Base-by-base conservation (phyloP, 2,113 vertebrate species). In the Atrichornis clamosus region DNA sequence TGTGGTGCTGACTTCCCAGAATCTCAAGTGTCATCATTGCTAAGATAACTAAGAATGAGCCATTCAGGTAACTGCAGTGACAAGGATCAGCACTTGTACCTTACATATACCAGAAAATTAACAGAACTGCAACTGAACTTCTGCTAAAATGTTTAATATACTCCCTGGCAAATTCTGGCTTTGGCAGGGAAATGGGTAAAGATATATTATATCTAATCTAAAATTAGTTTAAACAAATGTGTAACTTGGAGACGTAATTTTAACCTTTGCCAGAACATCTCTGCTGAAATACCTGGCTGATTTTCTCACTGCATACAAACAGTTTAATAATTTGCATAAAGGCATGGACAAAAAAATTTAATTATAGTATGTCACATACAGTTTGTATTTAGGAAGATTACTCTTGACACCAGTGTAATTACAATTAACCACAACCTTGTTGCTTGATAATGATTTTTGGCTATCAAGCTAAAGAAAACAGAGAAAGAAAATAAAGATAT, bases 311-410 rank as follows among this genome's bases (percentile, higher is more conserved):
- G 83, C 1, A 3, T 44, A 73, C n/a, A 78, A 84, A 64, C 35
- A 80, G 16, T 65, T 94, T 87, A 84, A 91, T 86, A 49, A 87
- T 92, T 63, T 92, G 78, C 52, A 84, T 72, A 90, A 80, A 84
- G 42, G 68, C 28, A 32, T 26, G 60, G 60, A 86, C 59, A 93
- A 84, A 68, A 70, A 83, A 52, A 90, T 91, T 74, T 87, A 84
- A 91, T 91, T 84, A 88, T 18, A 83, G 42, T 15, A 50, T 67
- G 35, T 52, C 83, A 86, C 55, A 84, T 41, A 21, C 21, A 60
- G 47, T 74, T 68, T 87, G 44, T 58, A 87, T 87, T 95, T 75
- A 86, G 59, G 56, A 81, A 87, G 50, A 89, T 67, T 72, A 75
- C 81, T 89, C 64, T 78, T 78, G 55, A 81, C 68, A 77, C 23